Percentiles rank a stretch among this genome's conserved stretches.
These are phyloP conservation scores for Drosophila sproati DNA, from an alignment of 1,140 invertebrate genomes.

Conservation along the genomic window DNA sequence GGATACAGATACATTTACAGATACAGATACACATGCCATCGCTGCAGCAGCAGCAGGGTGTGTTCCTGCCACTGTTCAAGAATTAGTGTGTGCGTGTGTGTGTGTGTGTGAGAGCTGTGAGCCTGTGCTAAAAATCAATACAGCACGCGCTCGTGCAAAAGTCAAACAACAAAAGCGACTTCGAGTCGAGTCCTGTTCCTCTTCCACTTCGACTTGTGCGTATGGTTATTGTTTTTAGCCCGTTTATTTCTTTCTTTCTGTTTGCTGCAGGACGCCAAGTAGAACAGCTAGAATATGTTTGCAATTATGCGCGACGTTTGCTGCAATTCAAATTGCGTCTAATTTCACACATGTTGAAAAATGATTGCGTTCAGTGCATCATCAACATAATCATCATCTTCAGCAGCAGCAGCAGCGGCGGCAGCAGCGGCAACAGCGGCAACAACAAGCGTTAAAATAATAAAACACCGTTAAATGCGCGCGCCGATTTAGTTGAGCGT, in stretches of 20 bases:
- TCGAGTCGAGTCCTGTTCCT: conserved; percentile 21
- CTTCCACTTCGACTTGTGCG: not conserved
- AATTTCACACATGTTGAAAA: conserved; percentile 47
- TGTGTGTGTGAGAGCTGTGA: conserved; percentile 10
- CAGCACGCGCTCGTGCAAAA: conserved; percentile 40
- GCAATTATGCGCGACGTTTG: conserved; percentile 24
- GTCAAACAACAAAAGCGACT: conserved; percentile 38
- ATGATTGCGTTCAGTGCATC: conserved; percentile 17
- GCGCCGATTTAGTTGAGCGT: conserved; percentile 40
- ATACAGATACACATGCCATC: conserved; percentile 48
- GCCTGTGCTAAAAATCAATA: conserved; percentile 57
- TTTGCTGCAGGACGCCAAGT: conserved; percentile 19
- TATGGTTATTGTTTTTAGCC: not conserved
- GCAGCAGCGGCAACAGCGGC: not conserved
- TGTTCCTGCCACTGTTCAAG: conserved; percentile 43
- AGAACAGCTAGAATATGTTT: conserved; percentile 13
- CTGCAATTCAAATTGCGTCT: conserved; percentile 37
- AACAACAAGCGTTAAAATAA: conserved; percentile 34
- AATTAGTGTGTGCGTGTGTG: not conserved
- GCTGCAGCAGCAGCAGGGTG: conserved; percentile 53
- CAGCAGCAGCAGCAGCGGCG: not conserved
- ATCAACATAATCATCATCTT: not conserved
- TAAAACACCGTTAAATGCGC: conserved; percentile 55
- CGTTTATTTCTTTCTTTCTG: conserved; percentile 1
- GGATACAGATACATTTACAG: conserved; percentile 57